Evolutionary conservation across 2,113 vertebrate genomes (phyloP).

Genomic region (Echinops telfairi): DNA sequence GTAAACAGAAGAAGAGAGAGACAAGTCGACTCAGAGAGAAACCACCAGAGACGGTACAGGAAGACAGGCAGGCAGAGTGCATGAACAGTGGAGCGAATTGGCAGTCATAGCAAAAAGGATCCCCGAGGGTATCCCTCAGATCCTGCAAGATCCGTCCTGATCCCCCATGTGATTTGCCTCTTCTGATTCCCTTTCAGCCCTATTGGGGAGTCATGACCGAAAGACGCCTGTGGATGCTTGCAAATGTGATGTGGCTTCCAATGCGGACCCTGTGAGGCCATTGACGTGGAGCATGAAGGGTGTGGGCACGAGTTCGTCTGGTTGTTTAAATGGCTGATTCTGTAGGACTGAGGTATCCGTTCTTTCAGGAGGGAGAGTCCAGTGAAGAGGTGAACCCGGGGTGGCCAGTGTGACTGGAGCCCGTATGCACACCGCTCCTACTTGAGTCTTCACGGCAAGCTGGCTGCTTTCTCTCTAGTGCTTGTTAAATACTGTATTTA

Average conservation of each 20-base stretch:
- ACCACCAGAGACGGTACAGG: background rate
- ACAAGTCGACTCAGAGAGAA: background rate
- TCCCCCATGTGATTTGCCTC: background rate
- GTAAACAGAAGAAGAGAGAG: background rate
- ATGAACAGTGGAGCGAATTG: background rate
- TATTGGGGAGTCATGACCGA: background rate
- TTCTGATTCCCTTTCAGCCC: background rate
- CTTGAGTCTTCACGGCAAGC: slow-evolving; percentile 79
- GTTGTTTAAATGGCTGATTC: slow-evolving; percentile 12
- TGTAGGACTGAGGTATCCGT: slow-evolving; percentile 43
- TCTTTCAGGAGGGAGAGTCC: slow-evolving; percentile 52
- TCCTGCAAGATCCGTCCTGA: background rate
- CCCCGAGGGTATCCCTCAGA: background rate
- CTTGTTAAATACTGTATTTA: slow-evolving; percentile 83
- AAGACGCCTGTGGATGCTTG: slow-evolving; percentile 9
- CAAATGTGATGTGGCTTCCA: slow-evolving; percentile 65
- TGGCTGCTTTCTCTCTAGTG: slow-evolving; percentile 43
- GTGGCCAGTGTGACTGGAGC: slow-evolving; percentile 1
- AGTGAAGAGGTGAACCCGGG: slow-evolving; percentile 64
- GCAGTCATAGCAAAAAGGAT: background rate
- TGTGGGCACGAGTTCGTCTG: slow-evolving; percentile 61
- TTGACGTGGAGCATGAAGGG: slow-evolving; percentile 13
- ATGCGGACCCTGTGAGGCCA: slow-evolving; percentile 55
- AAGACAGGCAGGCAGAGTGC: background rate
- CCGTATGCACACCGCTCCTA: slow-evolving; percentile 67